Base-by-base conservation (phyloP, 2,888 invertebrate genomes). In the Toxonevra muliebris region DNA sequence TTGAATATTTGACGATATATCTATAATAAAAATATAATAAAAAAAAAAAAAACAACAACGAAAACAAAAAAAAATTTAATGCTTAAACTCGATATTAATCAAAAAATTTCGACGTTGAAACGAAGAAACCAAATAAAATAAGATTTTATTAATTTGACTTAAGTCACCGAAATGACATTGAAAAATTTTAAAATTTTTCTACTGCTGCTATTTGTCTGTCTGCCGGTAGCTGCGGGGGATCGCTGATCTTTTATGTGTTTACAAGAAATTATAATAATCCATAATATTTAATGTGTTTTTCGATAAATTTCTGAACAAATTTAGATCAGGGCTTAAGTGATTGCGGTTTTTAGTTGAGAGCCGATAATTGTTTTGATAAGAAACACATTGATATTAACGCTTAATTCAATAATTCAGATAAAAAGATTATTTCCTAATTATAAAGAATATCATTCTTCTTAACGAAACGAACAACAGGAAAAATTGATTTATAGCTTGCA, bases 61-160 rank as follows among this genome's bases (percentile, higher is more conserved):
- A 30, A 30, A 30, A 30, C 30, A n/a, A 30, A 48, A 10, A 48
- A 48, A 65, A 65, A 52, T 45, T 50, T 52, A 69, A 66, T 55
- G 66, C 62, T 61, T 61, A 53, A 63, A 62, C 30, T 63, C 54
- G 59, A 50, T 13, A 69, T 69, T 66, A 69, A 69, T 69, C 69
- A 69, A 66, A 30, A 30, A 30, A 30, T 7, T 30, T 7, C 3
- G 30, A 30, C 30, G 30, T 7, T 30, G 30, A 30, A 30, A 20
- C 19, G 19, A 11, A 43, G 43, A 54, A 17, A 30, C 40, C 54
- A 50, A 48, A 30, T 30, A 20, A 19, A 19, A 20, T 45, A 45
- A 55, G 19, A 55, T 40, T 60, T 55, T 66, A 60, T 66, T 60
- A 60, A 66, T 59, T 43, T 52, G 60, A 65, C 57, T 55, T 42